Base-by-base conservation (phyloP, 1,140 invertebrate species). In the Psix sp. region DNA sequence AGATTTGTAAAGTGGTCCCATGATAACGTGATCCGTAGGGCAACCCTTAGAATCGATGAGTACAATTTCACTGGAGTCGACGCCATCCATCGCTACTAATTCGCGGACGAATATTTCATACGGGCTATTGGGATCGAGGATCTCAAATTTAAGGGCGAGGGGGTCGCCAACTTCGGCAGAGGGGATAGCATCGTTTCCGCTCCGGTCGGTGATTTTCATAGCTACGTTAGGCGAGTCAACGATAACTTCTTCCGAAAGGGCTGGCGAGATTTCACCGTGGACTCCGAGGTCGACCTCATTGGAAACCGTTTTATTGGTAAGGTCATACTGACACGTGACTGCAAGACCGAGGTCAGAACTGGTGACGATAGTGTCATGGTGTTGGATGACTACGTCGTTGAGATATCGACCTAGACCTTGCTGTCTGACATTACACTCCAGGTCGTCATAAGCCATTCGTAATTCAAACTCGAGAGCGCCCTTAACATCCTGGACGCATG, bases 21-120 rank as follows among this genome's bases (percentile, higher is more conserved):
- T 96, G 82, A 96, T 97, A 77, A 95, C 93, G 73, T 95, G 93
- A 82, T 97, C 95, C 2, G 95, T 96, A 0, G 95, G 95, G 83
- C 96, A 97, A 80, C 96, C 96, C 73, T 93, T 89, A n/a, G 93
- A 92, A 81, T 98, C 96, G 78, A 97, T 96, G 2, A 98, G 90
- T 26, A 95, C 91, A 73, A 98, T 97, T 89, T 96, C 95, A 77
- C 93, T 95, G 48, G 93, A 95, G 83, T 96, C 95, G 21, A 95
- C 93, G 18, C 95, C 95, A 82, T 98, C 96, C 93, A 97, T 95
- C 26, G 96, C 96, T 16, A 97, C 94, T 67, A 98, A 88, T 85
- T 97, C 95, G 42, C 96, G 91, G 2, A 98, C 95, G 83, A 98
- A 97, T 70, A 98, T 97, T 86, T 97, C 95, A 88, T 96, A 98